Conservation (phyloP, 1,140 invertebrate species). For the Caerostris extrusa region DNA sequence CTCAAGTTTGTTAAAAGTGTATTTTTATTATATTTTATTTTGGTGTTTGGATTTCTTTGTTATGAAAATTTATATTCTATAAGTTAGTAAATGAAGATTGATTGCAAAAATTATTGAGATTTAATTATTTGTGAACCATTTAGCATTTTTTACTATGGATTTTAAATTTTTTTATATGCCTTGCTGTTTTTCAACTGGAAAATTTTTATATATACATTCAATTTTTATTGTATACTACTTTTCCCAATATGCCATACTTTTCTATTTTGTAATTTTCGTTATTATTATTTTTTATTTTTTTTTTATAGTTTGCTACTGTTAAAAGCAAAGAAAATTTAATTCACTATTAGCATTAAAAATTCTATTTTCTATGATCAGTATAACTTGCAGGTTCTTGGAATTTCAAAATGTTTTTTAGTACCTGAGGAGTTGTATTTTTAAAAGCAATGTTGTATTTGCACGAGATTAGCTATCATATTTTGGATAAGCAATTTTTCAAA, state of each 20-base stretch:
- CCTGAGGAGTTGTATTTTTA: constrained; percentile 66
- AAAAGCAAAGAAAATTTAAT: background rate
- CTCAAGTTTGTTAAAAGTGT: too few relatives aligned
- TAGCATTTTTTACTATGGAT: background rate
- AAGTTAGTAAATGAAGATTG: background rate
- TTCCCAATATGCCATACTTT: background rate
- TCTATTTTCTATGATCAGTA: constrained; percentile 64
- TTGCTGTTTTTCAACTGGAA: background rate
- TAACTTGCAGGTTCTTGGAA: constrained; percentile 37
- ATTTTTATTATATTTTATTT: too few relatives aligned
- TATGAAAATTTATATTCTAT: too few relatives aligned
- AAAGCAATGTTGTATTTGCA: constrained; percentile 67
- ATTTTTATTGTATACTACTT: constrained; percentile 22
- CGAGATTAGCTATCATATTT: constrained; percentile 77
- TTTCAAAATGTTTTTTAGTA: constrained; percentile 66
- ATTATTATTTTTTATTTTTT: background rate
- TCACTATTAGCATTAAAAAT: constrained; percentile 43
- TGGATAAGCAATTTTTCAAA: constrained; percentile 74
- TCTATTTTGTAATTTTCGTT: background rate
- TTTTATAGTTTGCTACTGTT: background rate
- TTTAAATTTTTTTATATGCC: constrained; percentile 5
- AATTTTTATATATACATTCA: background rate
- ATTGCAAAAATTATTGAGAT: background rate
- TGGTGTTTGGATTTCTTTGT: too few relatives aligned
- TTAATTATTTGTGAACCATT: background rate